Conservation (phyloP, 1,140 invertebrate species). For the Cydia pomonella region DNA sequence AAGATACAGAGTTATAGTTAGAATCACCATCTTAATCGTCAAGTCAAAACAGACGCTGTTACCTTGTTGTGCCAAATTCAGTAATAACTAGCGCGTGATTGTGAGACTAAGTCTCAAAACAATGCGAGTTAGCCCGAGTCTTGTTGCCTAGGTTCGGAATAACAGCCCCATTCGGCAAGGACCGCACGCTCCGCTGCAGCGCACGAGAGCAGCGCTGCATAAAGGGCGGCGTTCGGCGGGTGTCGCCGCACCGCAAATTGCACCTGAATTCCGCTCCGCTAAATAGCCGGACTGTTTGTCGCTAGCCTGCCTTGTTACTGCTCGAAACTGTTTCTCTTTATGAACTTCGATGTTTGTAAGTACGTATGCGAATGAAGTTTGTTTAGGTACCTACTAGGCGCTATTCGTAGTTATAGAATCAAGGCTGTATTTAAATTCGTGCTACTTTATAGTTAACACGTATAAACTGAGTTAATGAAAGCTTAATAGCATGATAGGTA, state of each 20-base stretch:
- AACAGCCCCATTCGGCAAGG: conserved; percentile 2
- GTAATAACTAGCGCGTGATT: background rate
- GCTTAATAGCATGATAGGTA: too few species aligned
- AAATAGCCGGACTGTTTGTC: conserved; percentile 41
- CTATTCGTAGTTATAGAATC: background rate
- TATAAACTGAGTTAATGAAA: too few species aligned
- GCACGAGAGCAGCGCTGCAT: conserved; percentile 39
- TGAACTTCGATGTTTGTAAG: background rate
- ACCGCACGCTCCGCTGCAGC: conserved; percentile 35
- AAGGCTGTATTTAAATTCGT: background rate
- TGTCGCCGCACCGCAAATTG: conserved; percentile 51
- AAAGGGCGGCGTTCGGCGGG: conserved; percentile 24
- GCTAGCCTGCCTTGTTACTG: conserved; percentile 5
- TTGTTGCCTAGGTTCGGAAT: background rate
- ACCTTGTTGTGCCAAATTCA: background rate
- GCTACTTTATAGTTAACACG: too few species aligned
- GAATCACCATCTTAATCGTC: too few species aligned
- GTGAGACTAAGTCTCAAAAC: background rate
- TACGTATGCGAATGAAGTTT: background rate
- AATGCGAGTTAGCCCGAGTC: background rate
- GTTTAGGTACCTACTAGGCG: background rate
- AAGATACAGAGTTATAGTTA: too few species aligned
- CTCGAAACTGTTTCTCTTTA: background rate
- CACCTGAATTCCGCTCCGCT: conserved; percentile 56
- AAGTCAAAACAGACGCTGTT: too few species aligned